Conservation (phyloP, 1,140 invertebrate genomes). For the Brachionus angularis region DNA sequence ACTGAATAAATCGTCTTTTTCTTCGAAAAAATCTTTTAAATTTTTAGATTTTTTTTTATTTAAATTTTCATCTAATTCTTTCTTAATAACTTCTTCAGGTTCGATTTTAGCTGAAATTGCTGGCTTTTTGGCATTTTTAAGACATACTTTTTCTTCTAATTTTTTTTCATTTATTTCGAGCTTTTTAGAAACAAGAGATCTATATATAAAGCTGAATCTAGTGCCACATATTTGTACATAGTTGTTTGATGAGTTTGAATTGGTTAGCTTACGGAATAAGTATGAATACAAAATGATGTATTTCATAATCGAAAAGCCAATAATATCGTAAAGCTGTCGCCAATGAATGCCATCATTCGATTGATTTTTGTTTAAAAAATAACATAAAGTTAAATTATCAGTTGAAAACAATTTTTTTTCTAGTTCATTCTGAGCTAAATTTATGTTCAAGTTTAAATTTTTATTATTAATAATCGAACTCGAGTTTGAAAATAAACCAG, state of each 20-base stretch:
- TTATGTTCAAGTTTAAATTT: neutral
- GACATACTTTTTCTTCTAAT: neutral
- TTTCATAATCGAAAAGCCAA: constrained; percentile 28
- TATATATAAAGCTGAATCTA: neutral
- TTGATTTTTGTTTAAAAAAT: constrained; percentile 1
- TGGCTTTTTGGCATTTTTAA: neutral
- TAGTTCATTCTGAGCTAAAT: neutral
- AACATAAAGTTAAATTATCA: constrained; percentile 17
- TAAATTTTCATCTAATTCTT: neutral
- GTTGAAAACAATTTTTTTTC: constrained; percentile 16
- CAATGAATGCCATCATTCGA: constrained; percentile 4
- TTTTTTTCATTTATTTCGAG: neutral
- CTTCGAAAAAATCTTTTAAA: constrained; percentile 25
- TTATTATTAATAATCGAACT: neutral
- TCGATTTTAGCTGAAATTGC: neutral
- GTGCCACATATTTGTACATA: constrained; percentile 39
- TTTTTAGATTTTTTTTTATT: neutral
- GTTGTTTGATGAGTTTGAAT: neutral
- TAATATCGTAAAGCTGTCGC: constrained; percentile 9
- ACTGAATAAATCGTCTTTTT: neutral
- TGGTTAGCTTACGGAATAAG: constrained; percentile 1
- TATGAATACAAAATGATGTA: constrained; percentile 35
- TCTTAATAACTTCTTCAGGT: neutral
- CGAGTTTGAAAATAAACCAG: neutral
- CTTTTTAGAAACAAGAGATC: constrained; percentile 12